phyloP scores from a whole-genome alignment of 2,888 invertebrate genomes.

The Rhyacophila evoluta region DNA sequence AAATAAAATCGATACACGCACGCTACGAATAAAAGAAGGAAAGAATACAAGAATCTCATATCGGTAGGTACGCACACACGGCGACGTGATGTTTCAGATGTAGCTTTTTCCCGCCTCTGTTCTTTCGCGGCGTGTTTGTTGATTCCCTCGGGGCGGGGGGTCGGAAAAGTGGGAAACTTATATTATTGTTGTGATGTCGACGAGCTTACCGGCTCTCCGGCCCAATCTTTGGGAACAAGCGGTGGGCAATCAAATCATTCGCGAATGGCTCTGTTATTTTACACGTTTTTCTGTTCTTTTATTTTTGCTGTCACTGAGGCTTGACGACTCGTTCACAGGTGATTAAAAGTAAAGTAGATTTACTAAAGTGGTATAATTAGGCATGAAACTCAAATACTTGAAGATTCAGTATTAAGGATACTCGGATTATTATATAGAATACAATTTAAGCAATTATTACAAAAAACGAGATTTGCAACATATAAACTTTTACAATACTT shows the following conservation, averaged over 20 bases:
- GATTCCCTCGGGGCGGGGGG: not conserved
- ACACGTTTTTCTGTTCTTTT: too few species aligned
- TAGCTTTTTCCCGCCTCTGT: not conserved
- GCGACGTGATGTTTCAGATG: constrained; percentile 8
- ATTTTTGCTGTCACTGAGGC: too few species aligned
- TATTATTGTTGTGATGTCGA: not conserved
- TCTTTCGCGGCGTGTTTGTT: not conserved
- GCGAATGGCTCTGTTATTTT: too few species aligned
- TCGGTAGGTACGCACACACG: not conserved
- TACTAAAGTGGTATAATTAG: too few species aligned
- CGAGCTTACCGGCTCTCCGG: not conserved
- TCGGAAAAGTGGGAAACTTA: not conserved
- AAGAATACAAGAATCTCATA: constrained; percentile 14
- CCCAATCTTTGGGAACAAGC: not conserved
- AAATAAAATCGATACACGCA: constrained; percentile 19
- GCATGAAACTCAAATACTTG: too few species aligned
- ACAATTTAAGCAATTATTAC: too few species aligned
- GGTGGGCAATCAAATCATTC: not conserved
- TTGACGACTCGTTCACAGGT: too few species aligned
- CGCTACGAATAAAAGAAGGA: constrained; percentile 2
- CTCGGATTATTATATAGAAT: too few species aligned
- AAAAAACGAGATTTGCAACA: too few species aligned
- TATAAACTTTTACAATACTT: too few species aligned
- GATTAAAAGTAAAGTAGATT: too few species aligned
- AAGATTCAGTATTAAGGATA: too few species aligned